Conservation (phyloP, 2,797 vertebrate species). For the Pitangus sulphuratus region DNA sequence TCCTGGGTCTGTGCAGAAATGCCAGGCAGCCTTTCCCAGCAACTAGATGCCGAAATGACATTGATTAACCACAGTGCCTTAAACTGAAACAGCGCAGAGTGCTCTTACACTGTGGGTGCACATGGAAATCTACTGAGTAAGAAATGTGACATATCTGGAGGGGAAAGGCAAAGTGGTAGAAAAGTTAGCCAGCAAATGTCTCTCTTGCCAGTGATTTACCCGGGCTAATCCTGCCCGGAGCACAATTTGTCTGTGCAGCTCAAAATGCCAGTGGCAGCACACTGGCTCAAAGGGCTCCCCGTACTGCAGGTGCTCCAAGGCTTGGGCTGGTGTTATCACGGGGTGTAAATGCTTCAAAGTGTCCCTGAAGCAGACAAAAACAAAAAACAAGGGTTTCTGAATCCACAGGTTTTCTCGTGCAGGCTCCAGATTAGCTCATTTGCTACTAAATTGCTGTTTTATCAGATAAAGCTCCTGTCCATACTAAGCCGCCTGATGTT, state of each 20-base stretch:
- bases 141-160: not conserved
- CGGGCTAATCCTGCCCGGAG: not conserved
- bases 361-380: not conserved
- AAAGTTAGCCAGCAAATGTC: not conserved
- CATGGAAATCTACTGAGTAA: not conserved
- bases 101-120: accelerated
- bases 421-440: not conserved
- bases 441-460: not conserved
- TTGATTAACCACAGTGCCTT: not conserved
- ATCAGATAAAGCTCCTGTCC: not conserved
- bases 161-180: not conserved
- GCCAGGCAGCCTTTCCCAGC: not conserved
- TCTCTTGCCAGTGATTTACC: not conserved
- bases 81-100: not conserved
- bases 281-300: not conserved
- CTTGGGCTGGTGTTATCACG: not conserved
- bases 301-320: accelerated
- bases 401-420: not conserved
- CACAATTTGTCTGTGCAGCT: not conserved
- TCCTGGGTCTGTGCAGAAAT: not conserved
- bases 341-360: not conserved
- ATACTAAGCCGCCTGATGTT: not conserved
- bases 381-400: accelerated
- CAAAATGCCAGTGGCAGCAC: not conserved
- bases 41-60: not conserved